Conservation (phyloP, 1,140 invertebrate species). For the Drosophila ercepeae region DNA sequence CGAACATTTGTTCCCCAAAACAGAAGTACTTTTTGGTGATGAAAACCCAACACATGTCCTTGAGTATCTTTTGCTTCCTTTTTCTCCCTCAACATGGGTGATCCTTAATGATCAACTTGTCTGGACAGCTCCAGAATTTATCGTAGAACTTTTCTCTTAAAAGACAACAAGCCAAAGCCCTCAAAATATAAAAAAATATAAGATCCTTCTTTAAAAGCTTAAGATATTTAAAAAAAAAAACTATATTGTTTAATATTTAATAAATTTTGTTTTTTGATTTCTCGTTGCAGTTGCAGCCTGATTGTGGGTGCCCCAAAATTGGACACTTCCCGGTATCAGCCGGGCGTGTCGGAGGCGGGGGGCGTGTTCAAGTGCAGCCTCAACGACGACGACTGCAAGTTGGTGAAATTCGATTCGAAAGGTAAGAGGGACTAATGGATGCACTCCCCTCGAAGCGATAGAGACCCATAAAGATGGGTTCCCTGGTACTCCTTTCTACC, state of each 20-base stretch:
- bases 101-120: no score
- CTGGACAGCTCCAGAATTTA: no score
- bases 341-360: slow-evolving; percentile 87
- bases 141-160: no score
- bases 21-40: neutral
- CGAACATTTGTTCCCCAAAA: neutral
- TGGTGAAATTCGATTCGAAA: slow-evolving; percentile 89
- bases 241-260: neutral
- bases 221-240: neutral
- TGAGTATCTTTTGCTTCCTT: neutral
- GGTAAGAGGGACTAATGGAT: slow-evolving; percentile 85
- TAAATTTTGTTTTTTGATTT: neutral
- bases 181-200: no score
- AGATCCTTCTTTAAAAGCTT: no score
- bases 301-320: slow-evolving; percentile 92
- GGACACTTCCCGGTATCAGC: slow-evolving; percentile 86
- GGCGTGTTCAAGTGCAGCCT: slow-evolving; percentile 91
- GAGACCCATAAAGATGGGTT: neutral
- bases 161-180: no score
- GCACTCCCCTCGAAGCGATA: neutral
- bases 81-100: no score
- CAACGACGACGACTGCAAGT: slow-evolving; percentile 86
- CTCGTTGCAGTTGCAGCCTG: slow-evolving; percentile 86
- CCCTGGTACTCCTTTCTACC: neutral
- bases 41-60: neutral